Base-by-base conservation (phyloP, 2,888 invertebrate species). In the Cistogaster globosa region DNA sequence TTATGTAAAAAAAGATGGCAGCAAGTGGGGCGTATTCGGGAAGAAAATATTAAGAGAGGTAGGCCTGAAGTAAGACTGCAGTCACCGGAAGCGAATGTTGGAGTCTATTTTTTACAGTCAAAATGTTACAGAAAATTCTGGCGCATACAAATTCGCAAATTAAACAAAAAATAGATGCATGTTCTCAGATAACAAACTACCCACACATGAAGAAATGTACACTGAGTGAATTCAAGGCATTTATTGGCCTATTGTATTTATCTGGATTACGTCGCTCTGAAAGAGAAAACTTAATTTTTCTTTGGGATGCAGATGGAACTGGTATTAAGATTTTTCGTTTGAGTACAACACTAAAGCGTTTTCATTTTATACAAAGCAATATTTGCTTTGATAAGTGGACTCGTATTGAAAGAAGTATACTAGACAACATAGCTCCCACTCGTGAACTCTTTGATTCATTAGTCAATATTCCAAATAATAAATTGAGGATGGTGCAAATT, bases 21-120 rank as follows among this genome's bases (percentile, higher is more conserved):
- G n/a, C n/a, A n/a, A n/a, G n/a, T n/a, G n/a, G n/a, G 63, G 45
- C 63, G 45, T 63, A 45, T 45, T 42, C 22, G 63, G 63, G 63
- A 63, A 63, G 45, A 63, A 63, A 45, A 63, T 63, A 63, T 63
- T 45, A 63, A 45, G 45, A 45, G 45, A 63, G 42, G 45, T 45
- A 38, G 12, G 45, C 63, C 63, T 63, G 45, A 22, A 63, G 63
- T 63, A 63, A 42, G 45, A 45, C 63, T 63, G 63, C 42, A 63
- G 63, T 60, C 63, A 45, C 38, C 18, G 60, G 38, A 60, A 38
- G 60, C 60, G 60, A n/a, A n/a, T n/a, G n/a, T n/a, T n/a, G n/a
- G n/a, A n/a, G n/a, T n/a, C n/a, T n/a, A n/a, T n/a, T n/a, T n/a
- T n/a, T n/a, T n/a, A n/a, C n/a, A n/a, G n/a, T n/a, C n/a, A n/a